A percentile compares a stretch with the other conserved stretches of the same genome.
These are phyloP conservation scores for Lophius americanus DNA, from an alignment of 2,797 vertebrate species.

Conservation along the genomic window DNA sequence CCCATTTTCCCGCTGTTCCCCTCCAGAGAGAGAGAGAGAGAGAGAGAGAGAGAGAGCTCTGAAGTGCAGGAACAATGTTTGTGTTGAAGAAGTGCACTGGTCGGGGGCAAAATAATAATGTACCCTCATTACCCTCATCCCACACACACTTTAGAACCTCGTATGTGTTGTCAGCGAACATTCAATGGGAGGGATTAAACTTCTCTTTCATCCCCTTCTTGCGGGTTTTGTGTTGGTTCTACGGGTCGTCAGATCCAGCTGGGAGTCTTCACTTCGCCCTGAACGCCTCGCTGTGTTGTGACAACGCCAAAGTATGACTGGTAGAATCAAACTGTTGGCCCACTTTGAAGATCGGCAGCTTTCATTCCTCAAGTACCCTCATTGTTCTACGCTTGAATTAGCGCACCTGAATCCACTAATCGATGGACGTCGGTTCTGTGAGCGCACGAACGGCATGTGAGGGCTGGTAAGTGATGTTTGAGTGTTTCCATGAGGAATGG, in stretches of 20 bases:
- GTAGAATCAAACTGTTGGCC: conserved; percentile 52
- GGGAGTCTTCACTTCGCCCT: conserved; percentile 63
- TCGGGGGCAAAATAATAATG: conserved; percentile 56
- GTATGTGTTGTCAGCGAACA: conserved; percentile 52
- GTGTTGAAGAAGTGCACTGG: conserved; percentile 34
- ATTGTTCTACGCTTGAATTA: conserved; percentile 75
- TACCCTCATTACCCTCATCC: conserved; percentile 77
- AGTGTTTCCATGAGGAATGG: conserved; percentile 41
- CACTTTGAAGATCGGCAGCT: conserved; percentile 70
- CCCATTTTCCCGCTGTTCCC: conserved; percentile 14
- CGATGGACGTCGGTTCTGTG: conserved; percentile 54
- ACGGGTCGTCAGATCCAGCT: conserved; percentile 71
- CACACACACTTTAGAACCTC: conserved; percentile 65
- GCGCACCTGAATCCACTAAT: conserved; percentile 77
- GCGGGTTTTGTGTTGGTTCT: conserved; percentile 67
- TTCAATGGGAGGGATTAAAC: conserved; percentile 69
- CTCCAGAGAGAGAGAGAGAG: conserved; percentile 27
- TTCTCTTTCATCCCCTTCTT: conserved; percentile 78
- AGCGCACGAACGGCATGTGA: conserved; percentile 51
- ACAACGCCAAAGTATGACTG: conserved; percentile 59
- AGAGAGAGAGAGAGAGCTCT: conserved; percentile 23
- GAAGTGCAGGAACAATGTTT: conserved; percentile 46
- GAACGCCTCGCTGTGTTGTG: conserved; percentile 67
- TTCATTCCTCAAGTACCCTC: conserved; percentile 67
- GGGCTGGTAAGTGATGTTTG: conserved; percentile 64